These are phyloP conservation scores for Rousettus madagascariensis DNA, from an alignment of 2,797 vertebrate genomes.

Conservation along the genomic window DNA sequence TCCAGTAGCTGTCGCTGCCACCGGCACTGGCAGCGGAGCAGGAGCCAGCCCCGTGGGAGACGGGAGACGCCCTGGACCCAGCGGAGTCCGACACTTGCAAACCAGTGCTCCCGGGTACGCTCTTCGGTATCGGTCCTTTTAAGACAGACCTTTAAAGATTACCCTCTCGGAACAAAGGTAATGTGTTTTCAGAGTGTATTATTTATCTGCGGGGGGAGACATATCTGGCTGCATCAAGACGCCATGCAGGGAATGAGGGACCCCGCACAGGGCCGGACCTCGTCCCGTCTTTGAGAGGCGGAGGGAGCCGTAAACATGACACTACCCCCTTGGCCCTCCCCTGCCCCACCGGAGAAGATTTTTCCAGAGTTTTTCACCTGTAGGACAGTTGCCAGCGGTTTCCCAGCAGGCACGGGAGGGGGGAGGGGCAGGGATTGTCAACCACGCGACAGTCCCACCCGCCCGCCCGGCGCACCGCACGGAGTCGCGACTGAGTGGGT, in stretches of 20 bases:
- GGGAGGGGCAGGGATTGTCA: not conserved
- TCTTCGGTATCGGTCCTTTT: constrained; percentile 70
- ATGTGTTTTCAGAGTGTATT: constrained; percentile 77
- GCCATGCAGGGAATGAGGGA: not conserved
- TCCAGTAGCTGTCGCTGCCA: not conserved
- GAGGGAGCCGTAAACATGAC: constrained; percentile 7
- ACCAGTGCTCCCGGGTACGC: constrained; percentile 50
- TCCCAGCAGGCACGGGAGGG: not conserved
- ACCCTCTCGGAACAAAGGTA: constrained; percentile 78
- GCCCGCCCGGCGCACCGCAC: rapidly evolving
- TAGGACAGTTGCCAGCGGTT: not conserved
- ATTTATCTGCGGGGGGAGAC: constrained; percentile 74
- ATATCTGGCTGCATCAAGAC: constrained; percentile 68
- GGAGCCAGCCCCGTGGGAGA: not conserved
- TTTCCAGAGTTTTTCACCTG: not conserved
- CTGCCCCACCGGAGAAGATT: not conserved
- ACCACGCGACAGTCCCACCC: not conserved
- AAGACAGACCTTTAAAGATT: constrained; percentile 80
- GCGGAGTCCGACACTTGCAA: not conserved
- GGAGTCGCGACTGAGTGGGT: not conserved
- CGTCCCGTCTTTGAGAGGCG: not conserved
- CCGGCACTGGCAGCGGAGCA: rapidly evolving
- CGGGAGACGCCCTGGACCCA: not conserved
- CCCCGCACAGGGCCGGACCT: too few species aligned
- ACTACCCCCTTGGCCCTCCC: not conserved